These are phyloP conservation scores for Paracanthobrama guichenoti DNA, from an alignment of 2,113 vertebrate species.

Conservation along the genomic window DNA sequence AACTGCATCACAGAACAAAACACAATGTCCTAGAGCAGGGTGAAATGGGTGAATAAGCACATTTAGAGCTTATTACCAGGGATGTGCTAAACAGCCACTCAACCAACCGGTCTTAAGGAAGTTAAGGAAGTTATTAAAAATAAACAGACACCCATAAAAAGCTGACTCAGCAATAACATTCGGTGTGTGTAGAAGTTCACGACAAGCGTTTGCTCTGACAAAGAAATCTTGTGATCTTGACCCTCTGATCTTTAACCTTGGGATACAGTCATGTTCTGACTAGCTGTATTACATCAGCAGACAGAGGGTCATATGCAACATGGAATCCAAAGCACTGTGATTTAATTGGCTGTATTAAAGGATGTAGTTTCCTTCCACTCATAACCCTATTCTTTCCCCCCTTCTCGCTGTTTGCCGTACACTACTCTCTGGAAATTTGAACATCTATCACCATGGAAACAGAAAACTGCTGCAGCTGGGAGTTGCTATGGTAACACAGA, in stretches of 20 bases:
- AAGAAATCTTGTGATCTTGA: neutral
- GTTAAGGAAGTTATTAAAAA: conserved; percentile 2
- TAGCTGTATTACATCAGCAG: neutral
- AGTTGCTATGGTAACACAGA: conserved; percentile 76
- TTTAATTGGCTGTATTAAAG: conserved; percentile 54
- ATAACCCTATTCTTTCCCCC: conserved; percentile 55
- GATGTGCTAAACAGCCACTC: neutral
- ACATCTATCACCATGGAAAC: conserved; percentile 75
- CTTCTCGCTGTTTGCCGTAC: conserved; percentile 50
- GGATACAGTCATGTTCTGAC: neutral
- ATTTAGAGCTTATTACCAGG: neutral
- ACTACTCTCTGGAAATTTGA: conserved; percentile 70
- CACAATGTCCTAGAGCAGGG: neutral
- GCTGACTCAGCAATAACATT: neutral
- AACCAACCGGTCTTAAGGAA: neutral
- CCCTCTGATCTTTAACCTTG: neutral
- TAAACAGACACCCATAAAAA: neutral
- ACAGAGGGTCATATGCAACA: neutral
- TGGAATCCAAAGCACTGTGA: conserved; percentile 31
- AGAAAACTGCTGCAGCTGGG: conserved; percentile 75
- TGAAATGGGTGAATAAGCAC: neutral
- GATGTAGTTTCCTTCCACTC: conserved; percentile 58
- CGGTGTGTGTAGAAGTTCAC: neutral
- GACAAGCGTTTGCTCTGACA: neutral
- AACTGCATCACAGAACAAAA: neutral